Evolutionary conservation across 2,113 vertebrate species (phyloP).

Genomic region (Axis porcinus): DNA sequence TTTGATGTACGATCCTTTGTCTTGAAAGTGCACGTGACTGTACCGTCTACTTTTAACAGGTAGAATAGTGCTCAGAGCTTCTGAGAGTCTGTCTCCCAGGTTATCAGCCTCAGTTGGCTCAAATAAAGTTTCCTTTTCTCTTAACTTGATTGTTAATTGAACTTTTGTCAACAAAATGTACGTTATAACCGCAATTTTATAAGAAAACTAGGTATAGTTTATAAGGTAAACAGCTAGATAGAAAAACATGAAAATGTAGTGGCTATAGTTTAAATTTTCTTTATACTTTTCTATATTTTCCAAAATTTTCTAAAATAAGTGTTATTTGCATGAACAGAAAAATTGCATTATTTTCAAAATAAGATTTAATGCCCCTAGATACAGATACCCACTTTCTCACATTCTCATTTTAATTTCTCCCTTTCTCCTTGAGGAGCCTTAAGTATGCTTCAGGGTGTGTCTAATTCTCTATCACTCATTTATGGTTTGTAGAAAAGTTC

Average conservation of each 20-base stretch:
- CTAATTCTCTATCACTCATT: not conserved
- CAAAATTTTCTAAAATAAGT: not conserved
- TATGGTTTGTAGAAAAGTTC: not conserved
- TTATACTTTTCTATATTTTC: not conserved
- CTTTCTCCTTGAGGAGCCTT: too few species aligned
- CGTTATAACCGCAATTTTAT: not conserved
- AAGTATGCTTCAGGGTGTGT: accelerated
- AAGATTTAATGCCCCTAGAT: not conserved
- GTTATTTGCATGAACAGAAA: not conserved
- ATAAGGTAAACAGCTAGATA: not conserved
- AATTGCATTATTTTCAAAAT: not conserved
- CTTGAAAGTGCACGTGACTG: not conserved
- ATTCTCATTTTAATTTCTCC: not conserved
- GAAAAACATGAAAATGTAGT: not conserved
- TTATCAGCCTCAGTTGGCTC: not conserved
- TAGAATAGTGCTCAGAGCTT: not conserved
- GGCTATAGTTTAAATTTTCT: not conserved
- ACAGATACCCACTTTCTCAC: not conserved
- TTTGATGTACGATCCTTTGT: not conserved
- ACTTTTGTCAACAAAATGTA: not conserved
- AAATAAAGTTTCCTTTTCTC: not conserved
- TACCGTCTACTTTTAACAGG: not conserved
- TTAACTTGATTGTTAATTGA: not conserved
- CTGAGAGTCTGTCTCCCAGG: not conserved
- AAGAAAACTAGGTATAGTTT: not conserved